A percentile compares a stretch with the other conserved stretches of the same genome.
phyloP scores from a whole-genome alignment of 2,888 invertebrate species.

The Agrochola lychnidis region DNA sequence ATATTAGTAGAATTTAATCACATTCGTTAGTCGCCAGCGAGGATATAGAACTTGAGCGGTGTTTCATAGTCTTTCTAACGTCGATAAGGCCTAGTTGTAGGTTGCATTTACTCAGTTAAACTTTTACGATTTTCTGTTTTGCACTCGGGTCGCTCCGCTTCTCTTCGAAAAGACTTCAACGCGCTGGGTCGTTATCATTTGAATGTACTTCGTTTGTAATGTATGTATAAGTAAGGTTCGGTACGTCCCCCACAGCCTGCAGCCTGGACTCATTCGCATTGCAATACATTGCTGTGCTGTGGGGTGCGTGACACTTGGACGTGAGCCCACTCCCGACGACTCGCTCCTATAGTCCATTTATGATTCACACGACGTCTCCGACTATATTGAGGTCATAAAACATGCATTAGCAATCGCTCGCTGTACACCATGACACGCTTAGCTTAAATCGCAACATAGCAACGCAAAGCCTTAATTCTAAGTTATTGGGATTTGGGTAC shows the following conservation, averaged over 20 bases:
- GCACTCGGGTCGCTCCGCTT: background rate
- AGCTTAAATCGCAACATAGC: conserved; percentile 61
- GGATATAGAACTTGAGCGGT: background rate
- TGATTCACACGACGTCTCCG: conserved; percentile 55
- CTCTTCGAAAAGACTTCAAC: conserved; percentile 35
- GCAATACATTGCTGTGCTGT: conserved; percentile 27
- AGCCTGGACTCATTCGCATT: conserved; percentile 40
- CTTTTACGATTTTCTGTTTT: background rate
- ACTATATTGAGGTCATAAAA: conserved; percentile 46
- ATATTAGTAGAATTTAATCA: background rate
- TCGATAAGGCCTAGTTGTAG: background rate
- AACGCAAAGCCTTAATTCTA: conserved; percentile 65
- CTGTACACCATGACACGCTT: conserved; percentile 41
- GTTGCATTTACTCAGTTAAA: background rate
- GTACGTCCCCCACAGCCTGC: conserved; percentile 19
- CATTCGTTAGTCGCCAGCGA: conserved; percentile 40
- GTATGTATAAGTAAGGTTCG: background rate
- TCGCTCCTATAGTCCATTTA: conserved; percentile 39
- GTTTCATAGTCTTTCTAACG: background rate
- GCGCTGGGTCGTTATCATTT: background rate
- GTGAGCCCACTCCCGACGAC: conserved; percentile 8
- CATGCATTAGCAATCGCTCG: conserved; percentile 60
- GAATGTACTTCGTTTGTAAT: background rate
- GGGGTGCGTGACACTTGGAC: background rate
- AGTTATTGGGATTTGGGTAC: conserved; percentile 12